Evolutionary conservation across 2,888 invertebrate genomes (phyloP).

Genomic region (Keiferia lycopersicella): DNA sequence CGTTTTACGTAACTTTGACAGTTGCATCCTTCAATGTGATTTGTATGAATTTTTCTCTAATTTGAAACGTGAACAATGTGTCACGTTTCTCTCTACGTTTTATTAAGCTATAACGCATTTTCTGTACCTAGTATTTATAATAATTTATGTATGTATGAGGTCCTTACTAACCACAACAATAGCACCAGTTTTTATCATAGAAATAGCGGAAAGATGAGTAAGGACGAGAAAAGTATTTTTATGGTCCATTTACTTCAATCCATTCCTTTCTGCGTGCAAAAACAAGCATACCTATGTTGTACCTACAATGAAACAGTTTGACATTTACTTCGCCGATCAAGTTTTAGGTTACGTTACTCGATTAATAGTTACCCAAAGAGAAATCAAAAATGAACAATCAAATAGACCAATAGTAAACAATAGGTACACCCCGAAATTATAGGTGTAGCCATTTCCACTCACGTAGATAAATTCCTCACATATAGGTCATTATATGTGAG

Average conservation of each 20-base stretch:
- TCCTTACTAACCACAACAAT: constrained; percentile 2
- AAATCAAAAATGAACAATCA: background rate
- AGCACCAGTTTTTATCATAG: background rate
- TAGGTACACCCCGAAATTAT: too few species aligned
- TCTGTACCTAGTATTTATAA: too few species aligned
- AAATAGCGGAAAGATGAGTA: constrained; percentile 12
- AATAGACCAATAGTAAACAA: too few species aligned
- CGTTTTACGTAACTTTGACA: too few species aligned
- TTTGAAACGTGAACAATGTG: too few species aligned
- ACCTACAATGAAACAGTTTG: constrained; percentile 38
- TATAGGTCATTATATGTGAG: too few species aligned
- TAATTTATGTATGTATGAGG: background rate
- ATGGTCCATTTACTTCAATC: constrained; percentile 11
- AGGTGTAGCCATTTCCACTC: too few species aligned
- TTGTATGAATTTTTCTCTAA: too few species aligned
- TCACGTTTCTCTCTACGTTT: too few species aligned
- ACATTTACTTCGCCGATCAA: constrained; percentile 42
- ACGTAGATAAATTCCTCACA: too few species aligned
- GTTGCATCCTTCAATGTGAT: too few species aligned
- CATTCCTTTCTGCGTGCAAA: constrained; percentile 4
- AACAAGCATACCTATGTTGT: constrained; percentile 12
- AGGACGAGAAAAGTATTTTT: constrained; percentile 1
- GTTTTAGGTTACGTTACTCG: constrained; percentile 26
- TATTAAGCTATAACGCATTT: too few species aligned
- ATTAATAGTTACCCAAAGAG: background rate